These are phyloP conservation scores for Parascotia fuliginaria DNA, from an alignment of 2,888 invertebrate species.

Conservation along the genomic window DNA sequence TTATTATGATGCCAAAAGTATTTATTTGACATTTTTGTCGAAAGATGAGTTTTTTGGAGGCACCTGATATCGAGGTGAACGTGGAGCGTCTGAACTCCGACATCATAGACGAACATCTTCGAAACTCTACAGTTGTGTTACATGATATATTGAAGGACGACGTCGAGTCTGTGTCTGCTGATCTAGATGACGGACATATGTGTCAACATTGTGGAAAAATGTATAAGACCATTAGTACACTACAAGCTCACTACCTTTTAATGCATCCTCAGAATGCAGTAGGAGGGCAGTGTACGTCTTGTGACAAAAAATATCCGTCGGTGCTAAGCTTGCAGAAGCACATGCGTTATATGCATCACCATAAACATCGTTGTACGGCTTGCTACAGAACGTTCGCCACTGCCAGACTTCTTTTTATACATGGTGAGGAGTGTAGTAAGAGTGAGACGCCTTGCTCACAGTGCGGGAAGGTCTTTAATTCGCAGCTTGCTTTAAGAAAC, in stretches of 20 bases:
- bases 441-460: constrained; percentile 51
- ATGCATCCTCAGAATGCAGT: constrained; percentile 61
- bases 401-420: constrained; percentile 42
- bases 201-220: constrained; percentile 72
- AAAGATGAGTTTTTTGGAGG: constrained; percentile 23
- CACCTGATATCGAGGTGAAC: constrained; percentile 49
- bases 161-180: constrained; percentile 1
- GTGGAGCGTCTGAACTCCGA: constrained; percentile 54
- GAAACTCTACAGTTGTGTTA: constrained; percentile 58
- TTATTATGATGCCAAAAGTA: background rate
- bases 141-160: constrained; percentile 54
- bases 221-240: constrained; percentile 62
- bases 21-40: background rate
- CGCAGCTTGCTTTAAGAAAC: constrained; percentile 58
- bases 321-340: constrained; percentile 67
- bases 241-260: constrained; percentile 59
- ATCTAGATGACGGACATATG: constrained; percentile 55
- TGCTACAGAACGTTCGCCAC: constrained; percentile 64
- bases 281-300: constrained; percentile 53
- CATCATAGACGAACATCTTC: constrained; percentile 57
- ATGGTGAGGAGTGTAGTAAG: constrained; percentile 53
- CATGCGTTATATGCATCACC: constrained; percentile 64
- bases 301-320: constrained; percentile 68
- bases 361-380: constrained; percentile 56
- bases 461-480: constrained; percentile 61